Conservation (phyloP, 2,888 invertebrate species). For the Eilema caniola region DNA sequence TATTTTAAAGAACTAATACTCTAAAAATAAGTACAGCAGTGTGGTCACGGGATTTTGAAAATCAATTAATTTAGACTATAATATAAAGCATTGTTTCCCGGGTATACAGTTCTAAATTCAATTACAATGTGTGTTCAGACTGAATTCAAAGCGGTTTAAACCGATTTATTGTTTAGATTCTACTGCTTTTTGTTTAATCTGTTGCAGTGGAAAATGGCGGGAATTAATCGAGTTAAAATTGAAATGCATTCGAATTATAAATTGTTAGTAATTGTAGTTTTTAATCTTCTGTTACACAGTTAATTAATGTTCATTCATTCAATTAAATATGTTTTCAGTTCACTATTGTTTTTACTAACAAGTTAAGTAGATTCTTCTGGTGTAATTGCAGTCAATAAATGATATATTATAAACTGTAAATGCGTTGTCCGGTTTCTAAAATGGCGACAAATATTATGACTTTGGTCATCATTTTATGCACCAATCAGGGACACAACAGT, state of each 20-base stretch:
- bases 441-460: no score
- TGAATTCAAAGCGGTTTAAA: constrained; percentile 28
- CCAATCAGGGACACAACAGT: no score
- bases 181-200: constrained; percentile 35
- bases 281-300: background rate
- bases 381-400: no score
- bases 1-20: background rate
- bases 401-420: no score
- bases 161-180: constrained; percentile 29
- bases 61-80: background rate
- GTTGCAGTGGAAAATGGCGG: constrained; percentile 30
- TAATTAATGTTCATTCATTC: no score
- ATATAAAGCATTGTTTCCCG: background rate
- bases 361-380: no score
- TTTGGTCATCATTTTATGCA: no score
- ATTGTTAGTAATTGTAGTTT: constrained; percentile 11
- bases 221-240: constrained; percentile 31
- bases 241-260: constrained; percentile 18
- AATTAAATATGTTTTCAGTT: no score
- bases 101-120: constrained; percentile 34
- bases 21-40: background rate
- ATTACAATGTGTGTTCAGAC: constrained; percentile 32
- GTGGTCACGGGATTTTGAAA: background rate
- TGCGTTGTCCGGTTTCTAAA: no score
- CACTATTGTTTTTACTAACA: no score